phyloP scores from a whole-genome alignment of 2,113 vertebrate species.

The Lates calcarifer region DNA sequence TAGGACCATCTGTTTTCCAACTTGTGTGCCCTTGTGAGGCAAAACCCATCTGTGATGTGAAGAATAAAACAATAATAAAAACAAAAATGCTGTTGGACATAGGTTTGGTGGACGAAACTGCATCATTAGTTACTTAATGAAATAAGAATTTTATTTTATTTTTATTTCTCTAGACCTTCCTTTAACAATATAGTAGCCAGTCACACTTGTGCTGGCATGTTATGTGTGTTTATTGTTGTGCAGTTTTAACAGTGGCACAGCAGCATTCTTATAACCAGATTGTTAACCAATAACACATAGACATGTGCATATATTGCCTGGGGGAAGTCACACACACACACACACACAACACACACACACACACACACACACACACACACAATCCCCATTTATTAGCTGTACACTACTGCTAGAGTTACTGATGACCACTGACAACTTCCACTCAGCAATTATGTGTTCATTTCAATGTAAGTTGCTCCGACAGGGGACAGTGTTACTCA shows the following conservation, averaged over 20 bases:
- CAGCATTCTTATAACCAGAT: not conserved
- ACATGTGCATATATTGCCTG: conserved; percentile 21
- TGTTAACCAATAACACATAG: conserved; percentile 27
- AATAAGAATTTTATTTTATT: not conserved
- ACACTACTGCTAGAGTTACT: conserved; percentile 13
- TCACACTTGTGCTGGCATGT: not conserved
- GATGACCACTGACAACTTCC: conserved; percentile 40
- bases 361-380: conserved; percentile 23
- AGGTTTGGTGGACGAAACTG: conserved; percentile 14
- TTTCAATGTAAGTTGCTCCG: conserved; percentile 20
- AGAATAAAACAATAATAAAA: conserved; percentile 42
- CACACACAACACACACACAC: no score
- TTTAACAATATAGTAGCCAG: not conserved
- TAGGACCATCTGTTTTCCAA: conserved; percentile 81
- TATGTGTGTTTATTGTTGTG: conserved; percentile 7
- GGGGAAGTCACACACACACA: conserved; percentile 21
- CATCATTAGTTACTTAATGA: conserved; percentile 16
- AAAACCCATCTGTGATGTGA: conserved; percentile 66
- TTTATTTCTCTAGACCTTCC: not conserved
- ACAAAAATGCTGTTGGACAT: conserved; percentile 36
- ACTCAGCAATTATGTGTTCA: conserved; percentile 41
- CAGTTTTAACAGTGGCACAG: not conserved
- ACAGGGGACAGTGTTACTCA: conserved; percentile 8
- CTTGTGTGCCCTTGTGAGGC: conserved; percentile 59
- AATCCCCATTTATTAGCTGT: conserved; percentile 23